Base-by-base conservation (phyloP, 2,888 invertebrate species). In the Drosophila helvetica region DNA sequence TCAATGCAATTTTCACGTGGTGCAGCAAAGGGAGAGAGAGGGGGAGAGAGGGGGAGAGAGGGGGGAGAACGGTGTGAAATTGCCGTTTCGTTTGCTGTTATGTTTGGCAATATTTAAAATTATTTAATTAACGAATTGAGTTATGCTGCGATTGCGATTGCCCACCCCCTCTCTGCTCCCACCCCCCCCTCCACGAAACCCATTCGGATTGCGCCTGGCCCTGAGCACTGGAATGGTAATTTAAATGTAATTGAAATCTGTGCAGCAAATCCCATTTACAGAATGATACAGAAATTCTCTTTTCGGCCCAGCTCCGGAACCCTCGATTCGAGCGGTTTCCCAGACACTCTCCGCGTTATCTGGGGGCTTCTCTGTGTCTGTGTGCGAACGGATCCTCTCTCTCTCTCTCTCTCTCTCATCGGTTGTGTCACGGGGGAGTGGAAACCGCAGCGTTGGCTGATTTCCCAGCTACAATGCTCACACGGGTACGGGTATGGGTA, bases 71-170 rank as follows among this genome's bases (percentile, higher is more conserved):
- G 38, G 55, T 38, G 52, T 33, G 54, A 53, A 38, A 47, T 61
- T 51, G 65, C 51, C 42, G 60, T 48, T 75, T 62, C 63, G 54
- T 22, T 22, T 5, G 19, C 66, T 62, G 75, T 64, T 69, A 74
- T 81, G 74, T 76, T 74, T 77, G 80, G 70, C 80, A 84, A 86
- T 88, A 88, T 88, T 85, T 79, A 79, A 85, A 86, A 88, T 86
- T 84, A 86, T 85, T 86, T 88, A 88, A 88, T 86, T 77, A 88
- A 80, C 79, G 81, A 79, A 88, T 86, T 81, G 85, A 84, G 85
- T 86, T 86, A 88, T 75, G 81, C 67, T 57, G 66, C 54, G 63
- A 64, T 64, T 64, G 64, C 50, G 51, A 46, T 19, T 19, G 19
- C 19, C 19, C 19, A 19, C 19, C 19, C 1, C 19, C 19, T 19